Evolutionary conservation across 92 coral and sea anemone genomes (phyloP), one percentile per base, ranked within the genome.

Genomic region (Epizoanthus fatuus): DNA sequence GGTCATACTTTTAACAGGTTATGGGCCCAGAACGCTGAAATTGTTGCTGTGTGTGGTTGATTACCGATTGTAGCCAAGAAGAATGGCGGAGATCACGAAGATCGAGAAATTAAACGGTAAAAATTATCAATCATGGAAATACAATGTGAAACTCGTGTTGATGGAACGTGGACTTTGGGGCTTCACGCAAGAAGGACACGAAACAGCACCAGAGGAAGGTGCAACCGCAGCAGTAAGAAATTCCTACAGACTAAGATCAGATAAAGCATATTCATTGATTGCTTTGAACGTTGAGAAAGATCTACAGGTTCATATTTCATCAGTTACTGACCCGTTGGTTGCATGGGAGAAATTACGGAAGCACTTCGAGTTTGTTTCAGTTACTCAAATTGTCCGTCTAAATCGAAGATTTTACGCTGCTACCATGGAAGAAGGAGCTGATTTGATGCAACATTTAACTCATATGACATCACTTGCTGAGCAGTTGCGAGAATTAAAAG

Each of bases 141-240:
- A 86, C 91, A 91, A 91, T 70, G 56, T 91, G 55, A 91, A 91
- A 65, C 84, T 91, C 39, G 76, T 91, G 38, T 63, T 86, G 51
- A 91, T 88, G 90, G 92, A 92, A 72, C 79, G 85, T 59, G 90
- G 95, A 4, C 60, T 91, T 15, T 88, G 95, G 87, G 95, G 95
- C 39, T 92, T 92, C 75, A 88, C 91, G 7, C 91, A 87, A 73
- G 25, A 22, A 22, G 25, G 25, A 22, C 25, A 22, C 25, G 25
- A 22, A 22, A 89, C 84, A 83, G 94, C 84, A 12, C 76, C 81
- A 49, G 94, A 14, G 19, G 95, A 79, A 3, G 54, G 19, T 63
- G 90, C 89, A 52, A 59, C 81, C 39, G 70, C 79, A 17, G 67
- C 94, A 49, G 89, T 87, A n/a, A 87, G 63, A 69, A 87, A 76